phyloP scores from a whole-genome alignment of 35 echinoderm and acorn worm species.

The Lytechinus variegatus region DNA sequence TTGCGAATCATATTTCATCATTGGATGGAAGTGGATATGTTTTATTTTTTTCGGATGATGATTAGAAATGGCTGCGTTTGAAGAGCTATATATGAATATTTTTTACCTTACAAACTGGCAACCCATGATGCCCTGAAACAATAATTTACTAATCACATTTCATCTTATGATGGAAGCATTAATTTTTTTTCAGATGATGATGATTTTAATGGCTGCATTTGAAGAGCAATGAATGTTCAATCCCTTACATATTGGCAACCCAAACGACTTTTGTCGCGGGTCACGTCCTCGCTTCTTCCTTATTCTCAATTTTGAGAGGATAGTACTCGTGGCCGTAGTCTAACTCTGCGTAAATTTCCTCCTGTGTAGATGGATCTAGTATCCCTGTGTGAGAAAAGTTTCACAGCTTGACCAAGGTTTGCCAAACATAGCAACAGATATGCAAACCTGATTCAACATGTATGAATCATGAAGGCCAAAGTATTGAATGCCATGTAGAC shows the following conservation, averaged over 20 bases:
- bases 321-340: not conserved
- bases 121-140: too few relatives aligned
- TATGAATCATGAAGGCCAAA: too few relatives aligned
- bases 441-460: too few relatives aligned
- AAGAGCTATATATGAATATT: not conserved
- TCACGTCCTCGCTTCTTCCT: not conserved
- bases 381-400: not conserved
- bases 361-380: not conserved
- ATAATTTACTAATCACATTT: not conserved
- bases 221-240: not conserved
- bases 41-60: too few relatives aligned
- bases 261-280: not conserved
- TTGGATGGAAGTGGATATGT: too few relatives aligned
- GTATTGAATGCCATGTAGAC: too few relatives aligned
- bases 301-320: not conserved
- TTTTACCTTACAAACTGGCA: too few relatives aligned
- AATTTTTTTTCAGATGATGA: not conserved
- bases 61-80: not conserved
- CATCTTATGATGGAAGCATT: not conserved
- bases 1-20: too few relatives aligned
- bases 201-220: not conserved
- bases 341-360: not conserved
- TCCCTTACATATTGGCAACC: not conserved
- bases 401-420: not conserved
- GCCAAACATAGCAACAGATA: too few relatives aligned